phyloP scores from a whole-genome alignment of 2,888 invertebrate species.

The Epistrophella euchroma region DNA sequence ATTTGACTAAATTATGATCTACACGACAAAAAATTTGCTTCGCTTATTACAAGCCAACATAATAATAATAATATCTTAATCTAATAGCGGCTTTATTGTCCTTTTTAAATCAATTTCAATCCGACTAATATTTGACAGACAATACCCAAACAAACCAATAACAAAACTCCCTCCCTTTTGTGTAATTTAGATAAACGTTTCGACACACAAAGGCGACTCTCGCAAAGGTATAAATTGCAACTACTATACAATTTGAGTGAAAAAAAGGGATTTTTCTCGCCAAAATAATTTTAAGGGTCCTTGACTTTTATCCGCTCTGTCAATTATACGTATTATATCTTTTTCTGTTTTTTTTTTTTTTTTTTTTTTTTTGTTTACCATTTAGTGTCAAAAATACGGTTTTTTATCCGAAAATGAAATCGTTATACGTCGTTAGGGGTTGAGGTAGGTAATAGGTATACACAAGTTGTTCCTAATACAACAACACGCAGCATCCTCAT shows the following conservation, averaged over 20 bases:
- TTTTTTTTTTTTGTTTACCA: constrained; percentile 79
- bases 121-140: constrained; percentile 82
- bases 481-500: constrained; percentile 65
- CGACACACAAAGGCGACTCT: constrained; percentile 55
- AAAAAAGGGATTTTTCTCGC: constrained; percentile 77
- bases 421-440: constrained; percentile 50
- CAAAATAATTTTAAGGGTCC: constrained; percentile 82
- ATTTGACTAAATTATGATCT: constrained; percentile 28
- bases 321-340: constrained; percentile 80
- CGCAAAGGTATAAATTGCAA: constrained; percentile 47
- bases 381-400: constrained; percentile 82
- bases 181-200: constrained; percentile 59
- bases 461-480: constrained; percentile 13
- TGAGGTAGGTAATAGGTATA: constrained; percentile 25
- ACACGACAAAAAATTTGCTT: background rate
- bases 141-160: constrained; percentile 83
- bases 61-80: constrained; percentile 62
- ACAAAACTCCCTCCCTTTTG: constrained; percentile 78
- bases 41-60: constrained; percentile 12
- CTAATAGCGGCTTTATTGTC: constrained; percentile 70
- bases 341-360: constrained; percentile 76
- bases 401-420: constrained; percentile 80
- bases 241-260: constrained; percentile 67
- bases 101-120: constrained; percentile 77
- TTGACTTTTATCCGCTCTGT: constrained; percentile 80